Base-by-base conservation (phyloP, 2,888 invertebrate species). In the Thereva nobilitata region DNA sequence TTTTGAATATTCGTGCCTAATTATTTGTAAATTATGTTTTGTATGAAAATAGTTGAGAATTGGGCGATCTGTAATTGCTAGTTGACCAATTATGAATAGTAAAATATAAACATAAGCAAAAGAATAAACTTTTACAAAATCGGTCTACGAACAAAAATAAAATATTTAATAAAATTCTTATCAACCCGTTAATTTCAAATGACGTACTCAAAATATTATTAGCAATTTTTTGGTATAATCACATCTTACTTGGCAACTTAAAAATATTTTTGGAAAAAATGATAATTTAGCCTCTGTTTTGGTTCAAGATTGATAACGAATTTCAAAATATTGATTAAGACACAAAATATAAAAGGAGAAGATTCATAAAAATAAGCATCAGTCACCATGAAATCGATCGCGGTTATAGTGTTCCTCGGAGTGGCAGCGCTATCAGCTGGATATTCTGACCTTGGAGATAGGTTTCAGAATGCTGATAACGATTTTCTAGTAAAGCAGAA, bases 331-430 rank as follows among this genome's bases (percentile, higher is more conserved):
- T 59, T 47, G 40, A 41, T 42, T 47, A 9, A 35, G 10, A 42
- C 34, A 1, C 41, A 49, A 63, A 23, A 45, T 67, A 67, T 67
- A 67, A 40, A 67, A 61, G 10, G 34, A 12, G n/a, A 10, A 23
- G 5, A 9, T 5, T 10, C 1, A 35, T 4, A 41, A 45, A 8
- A 41, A 8, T n/a, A 23, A 5, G 12, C 49, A 66, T 68, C 67
- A 71, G 68, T 70, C 67, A 69, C 67, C 63, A 72, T 72, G 72
- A 71, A 63, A 67, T 12, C 68, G 42, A 68, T 70, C 38, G 55
- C 70, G 12, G 12, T 68, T 67, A 47, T 69, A 41, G 54, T 67
- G 41, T 63, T 71, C 4, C 45, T 67, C 7, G 49, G 72, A 37
- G 23, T 69, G 8, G 37, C 50, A 37, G 69, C 67, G 4, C 41